These are phyloP conservation scores for Mustelus asterias DNA, from an alignment of 2,113 vertebrate species.

Conservation along the genomic window DNA sequence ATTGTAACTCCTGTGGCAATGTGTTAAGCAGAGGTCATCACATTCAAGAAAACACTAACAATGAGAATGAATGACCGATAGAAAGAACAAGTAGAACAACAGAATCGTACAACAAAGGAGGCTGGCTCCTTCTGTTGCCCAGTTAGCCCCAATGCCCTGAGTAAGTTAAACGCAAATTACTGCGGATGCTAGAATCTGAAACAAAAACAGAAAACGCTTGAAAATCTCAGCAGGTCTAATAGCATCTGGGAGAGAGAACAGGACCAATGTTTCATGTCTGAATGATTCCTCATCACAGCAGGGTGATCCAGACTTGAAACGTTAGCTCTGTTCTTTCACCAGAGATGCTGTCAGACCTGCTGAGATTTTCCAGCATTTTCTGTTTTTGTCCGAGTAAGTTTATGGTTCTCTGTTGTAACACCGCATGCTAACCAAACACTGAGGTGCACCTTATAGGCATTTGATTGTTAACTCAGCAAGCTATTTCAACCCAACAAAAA, in stretches of 20 bases:
- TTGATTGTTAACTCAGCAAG: neutral
- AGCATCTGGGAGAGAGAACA: too few relatives aligned
- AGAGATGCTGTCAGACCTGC: too few relatives aligned
- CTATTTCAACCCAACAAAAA: neutral
- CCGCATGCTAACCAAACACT: neutral
- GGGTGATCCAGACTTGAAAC: too few relatives aligned
- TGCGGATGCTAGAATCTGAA: too few relatives aligned
- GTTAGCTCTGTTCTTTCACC: too few relatives aligned
- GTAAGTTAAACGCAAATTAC: too few relatives aligned
- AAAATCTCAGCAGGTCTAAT: too few relatives aligned
- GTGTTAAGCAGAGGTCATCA: neutral
- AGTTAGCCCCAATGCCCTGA: neutral
- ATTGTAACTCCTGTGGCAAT: too few relatives aligned
- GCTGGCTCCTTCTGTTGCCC: neutral
- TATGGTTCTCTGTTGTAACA: neutral
- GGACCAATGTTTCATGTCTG: too few relatives aligned
- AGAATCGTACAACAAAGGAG: neutral
- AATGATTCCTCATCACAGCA: too few relatives aligned
- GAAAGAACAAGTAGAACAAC: neutral
- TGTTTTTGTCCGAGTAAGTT: neutral
- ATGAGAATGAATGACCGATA: neutral
- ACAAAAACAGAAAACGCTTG: too few relatives aligned
- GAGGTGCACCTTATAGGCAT: neutral
- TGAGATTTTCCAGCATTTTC: too few relatives aligned
- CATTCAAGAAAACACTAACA: neutral